Evolutionary conservation across 1,140 invertebrate genomes (phyloP), one percentile per base, ranked within the genome.

Genomic region (Aporrectodea caliginosa): DNA sequence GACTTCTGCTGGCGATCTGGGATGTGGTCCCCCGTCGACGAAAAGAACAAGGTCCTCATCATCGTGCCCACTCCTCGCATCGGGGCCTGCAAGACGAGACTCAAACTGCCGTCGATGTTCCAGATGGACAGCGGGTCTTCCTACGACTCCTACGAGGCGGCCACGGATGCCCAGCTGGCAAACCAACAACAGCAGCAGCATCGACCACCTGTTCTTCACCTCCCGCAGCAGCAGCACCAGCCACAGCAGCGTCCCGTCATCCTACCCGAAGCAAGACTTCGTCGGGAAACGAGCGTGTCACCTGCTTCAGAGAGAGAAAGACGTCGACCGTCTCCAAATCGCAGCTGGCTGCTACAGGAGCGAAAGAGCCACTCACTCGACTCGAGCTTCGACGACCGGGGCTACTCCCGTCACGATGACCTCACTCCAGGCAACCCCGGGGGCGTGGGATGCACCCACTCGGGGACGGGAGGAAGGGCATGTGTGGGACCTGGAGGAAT

Each of bases 101-200:
- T 76, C 14, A 79, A 79, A 71, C 78, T 71, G 2, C 78, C 78
- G 0, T 69, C 78, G 12, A 71, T 79, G 58, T 73, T 79, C 29
- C 58, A 79, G 43, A 73, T 79, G 70, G 78, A 79, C 27, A 79
- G 78, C 43, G 78, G 78, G 35, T 79, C 78, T 16, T 74, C 70
- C 1, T 79, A 79, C 70, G 78, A 79, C 33, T 79, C 78, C 27
- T 30, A 43, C 30, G 78, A 79, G 1, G 27, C 35, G 0, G 32
- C 27, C 34, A 1, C 16, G 1, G 22, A 22, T 29, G 27, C 22
- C n/a, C n/a, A 74, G 1, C 2, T 35, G 22, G 22, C 33, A 29
- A 35, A 16, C 31, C 43, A 35, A 2, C 35, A 74, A 12, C 30
- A 73, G 16, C 2, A 1, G n/a, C n/a, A 29, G 1, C 2, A 12